Evolutionary conservation across 2,113 vertebrate species (phyloP).

Genomic region (Rousettus leschenaultii): DNA sequence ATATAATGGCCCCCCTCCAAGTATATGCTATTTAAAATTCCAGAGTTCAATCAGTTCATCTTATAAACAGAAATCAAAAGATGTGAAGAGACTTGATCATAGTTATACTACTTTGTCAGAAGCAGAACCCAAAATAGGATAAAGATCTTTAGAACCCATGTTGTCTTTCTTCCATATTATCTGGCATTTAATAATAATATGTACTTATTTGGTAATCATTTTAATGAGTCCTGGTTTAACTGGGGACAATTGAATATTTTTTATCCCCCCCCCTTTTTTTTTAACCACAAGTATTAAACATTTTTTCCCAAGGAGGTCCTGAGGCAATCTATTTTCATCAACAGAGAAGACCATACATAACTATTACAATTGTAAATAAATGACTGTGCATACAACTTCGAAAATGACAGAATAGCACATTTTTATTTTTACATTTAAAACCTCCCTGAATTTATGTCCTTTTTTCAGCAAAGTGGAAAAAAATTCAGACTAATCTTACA

Average conservation of each 20-base stretch:
- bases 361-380: slow-evolving; percentile 14
- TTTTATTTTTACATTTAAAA: slow-evolving; percentile 13
- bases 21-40: neutral
- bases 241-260: neutral
- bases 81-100: neutral
- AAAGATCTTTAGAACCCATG: neutral
- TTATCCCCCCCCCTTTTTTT: neutral
- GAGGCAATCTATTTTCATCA: neutral
- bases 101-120: neutral
- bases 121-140: neutral
- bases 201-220: neutral
- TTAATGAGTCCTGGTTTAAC: neutral
- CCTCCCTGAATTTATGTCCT: neutral
- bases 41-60: neutral
- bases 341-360: neutral
- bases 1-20: neutral
- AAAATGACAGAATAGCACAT: neutral
- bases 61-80: neutral
- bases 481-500: neutral
- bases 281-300: neutral
- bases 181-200: neutral
- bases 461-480: neutral
- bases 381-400: neutral
- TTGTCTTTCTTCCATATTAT: neutral
- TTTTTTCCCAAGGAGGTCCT: neutral